These are phyloP conservation scores for Mustela nigripes DNA, from an alignment of 2,113 vertebrate species.

Conservation along the genomic window DNA sequence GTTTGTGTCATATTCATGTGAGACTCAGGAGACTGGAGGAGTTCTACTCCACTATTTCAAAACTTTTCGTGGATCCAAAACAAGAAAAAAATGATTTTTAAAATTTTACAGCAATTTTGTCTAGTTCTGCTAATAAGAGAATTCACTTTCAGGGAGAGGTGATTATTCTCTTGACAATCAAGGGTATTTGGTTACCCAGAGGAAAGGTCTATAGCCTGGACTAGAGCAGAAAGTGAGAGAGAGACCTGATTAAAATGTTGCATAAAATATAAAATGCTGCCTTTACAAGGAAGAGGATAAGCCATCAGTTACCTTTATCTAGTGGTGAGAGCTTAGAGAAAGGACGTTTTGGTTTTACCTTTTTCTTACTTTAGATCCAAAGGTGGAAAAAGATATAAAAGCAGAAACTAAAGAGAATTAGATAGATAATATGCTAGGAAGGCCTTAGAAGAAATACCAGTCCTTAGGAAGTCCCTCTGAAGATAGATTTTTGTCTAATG, in stretches of 20 bases:
- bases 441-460: neutral
- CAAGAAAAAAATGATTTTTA: neutral
- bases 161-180: neutral
- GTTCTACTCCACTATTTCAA: neutral
- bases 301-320: neutral
- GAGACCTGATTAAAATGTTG: neutral
- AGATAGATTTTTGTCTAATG: conserved; percentile 1
- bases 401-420: neutral
- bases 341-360: neutral
- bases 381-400: neutral
- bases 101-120: neutral
- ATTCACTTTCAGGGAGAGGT: neutral
- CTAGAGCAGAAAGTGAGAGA: neutral
- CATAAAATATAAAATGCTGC: neutral
- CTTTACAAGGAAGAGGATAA: neutral
- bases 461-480: neutral
- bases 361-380: neutral
- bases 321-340: neutral
- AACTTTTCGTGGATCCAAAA: neutral
- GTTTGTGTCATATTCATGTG: neutral
- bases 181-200: neutral
- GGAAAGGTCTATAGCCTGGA: neutral
- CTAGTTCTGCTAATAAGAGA: neutral
- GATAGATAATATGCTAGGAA: neutral
- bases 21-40: neutral